Evolutionary conservation across 1,140 invertebrate species (phyloP), one percentile per base, ranked within the genome.

Genomic region (Ooceraea biroi): DNA sequence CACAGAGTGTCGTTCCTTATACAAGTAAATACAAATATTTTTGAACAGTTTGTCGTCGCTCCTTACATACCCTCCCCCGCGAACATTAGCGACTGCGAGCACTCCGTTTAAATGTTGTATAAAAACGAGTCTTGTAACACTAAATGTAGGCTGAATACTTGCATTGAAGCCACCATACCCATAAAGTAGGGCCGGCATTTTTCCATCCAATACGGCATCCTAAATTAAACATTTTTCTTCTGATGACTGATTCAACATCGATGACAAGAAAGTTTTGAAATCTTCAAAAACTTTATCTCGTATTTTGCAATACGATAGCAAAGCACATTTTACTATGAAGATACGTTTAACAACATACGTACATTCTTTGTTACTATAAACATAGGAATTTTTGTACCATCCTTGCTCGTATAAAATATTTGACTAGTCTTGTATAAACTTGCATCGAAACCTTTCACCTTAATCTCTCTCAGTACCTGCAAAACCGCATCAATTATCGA

Each of bases 111-210:
- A 97, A 92, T 98, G 96, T 89, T 99, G 96, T 90, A 99, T 97
- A 92, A 99, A 99, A 80, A 99, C 96, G 41, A 99, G 94, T 82
- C 97, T 95, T 4, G 96, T 96, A 8, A 98, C 96, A 88, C 97
- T 97, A 91, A 98, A 98, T 19, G 95, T 96, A 8, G 99, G 99
- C 90, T 97, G 97, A 82, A 99, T 95, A 89, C 97, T 97, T 76
- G 99, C 96, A 95, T 99, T 99, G 92, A 99, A 99, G 0, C 99
- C 99, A 57, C 99, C 99, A 94, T 99, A 99, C 22, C 98, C 99
- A 94, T 99, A 99, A 19, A 99, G 94, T 14, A 99, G 94, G 82
- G 96, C 97, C 30, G 97, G 97, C 93, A 96, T 97, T 57, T 95
- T 95, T 41, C 97, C 97, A 94, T 98, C 96, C 76, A 95, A 93